phyloP scores from a whole-genome alignment of 2,888 invertebrate species.

The Drosophila sordidula region DNA sequence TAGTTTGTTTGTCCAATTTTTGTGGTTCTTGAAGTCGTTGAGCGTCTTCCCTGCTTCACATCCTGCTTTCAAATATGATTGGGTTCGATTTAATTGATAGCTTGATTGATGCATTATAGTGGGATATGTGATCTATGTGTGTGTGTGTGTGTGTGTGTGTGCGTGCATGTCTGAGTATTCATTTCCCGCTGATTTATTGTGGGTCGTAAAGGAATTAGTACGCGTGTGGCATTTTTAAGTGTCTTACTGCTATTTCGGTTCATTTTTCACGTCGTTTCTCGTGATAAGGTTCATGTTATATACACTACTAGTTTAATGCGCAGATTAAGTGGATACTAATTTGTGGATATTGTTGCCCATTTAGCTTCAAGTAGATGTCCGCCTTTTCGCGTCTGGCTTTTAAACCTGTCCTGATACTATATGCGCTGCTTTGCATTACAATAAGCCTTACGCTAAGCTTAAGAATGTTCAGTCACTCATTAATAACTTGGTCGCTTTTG shows the following conservation, averaged over 20 bases:
- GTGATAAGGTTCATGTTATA: slow-evolving; percentile 9
- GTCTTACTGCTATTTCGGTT: slow-evolving; percentile 17
- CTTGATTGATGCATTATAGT: slow-evolving; percentile 60
- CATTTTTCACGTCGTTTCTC: slow-evolving; percentile 5
- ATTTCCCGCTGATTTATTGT: slow-evolving; percentile 57
- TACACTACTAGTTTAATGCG: not conserved
- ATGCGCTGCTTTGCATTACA: slow-evolving; percentile 29
- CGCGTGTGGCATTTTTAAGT: slow-evolving; percentile 46
- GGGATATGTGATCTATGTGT: not conserved
- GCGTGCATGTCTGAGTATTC: slow-evolving; percentile 29
- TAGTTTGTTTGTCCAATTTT: slow-evolving; percentile 60
- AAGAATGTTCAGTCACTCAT: slow-evolving; percentile 27
- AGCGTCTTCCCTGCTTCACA: slow-evolving; percentile 16
- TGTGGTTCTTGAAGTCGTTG: slow-evolving; percentile 30
- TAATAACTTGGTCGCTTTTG: slow-evolving; percentile 41
- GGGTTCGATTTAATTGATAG: slow-evolving; percentile 65
- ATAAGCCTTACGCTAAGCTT: slow-evolving; percentile 3
- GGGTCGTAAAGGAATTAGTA: slow-evolving; percentile 45
- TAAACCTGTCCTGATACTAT: slow-evolving; percentile 6
- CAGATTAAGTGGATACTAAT: slow-evolving; percentile 42
- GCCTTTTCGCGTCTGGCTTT: not conserved
- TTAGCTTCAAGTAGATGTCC: slow-evolving; percentile 9
- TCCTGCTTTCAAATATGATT: slow-evolving; percentile 58
- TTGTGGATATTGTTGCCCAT: slow-evolving; percentile 25
- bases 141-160: slow-evolving; percentile 4